phyloP scores from a whole-genome alignment of 1,140 invertebrate genomes.

The Drosophila quadrilineata region DNA sequence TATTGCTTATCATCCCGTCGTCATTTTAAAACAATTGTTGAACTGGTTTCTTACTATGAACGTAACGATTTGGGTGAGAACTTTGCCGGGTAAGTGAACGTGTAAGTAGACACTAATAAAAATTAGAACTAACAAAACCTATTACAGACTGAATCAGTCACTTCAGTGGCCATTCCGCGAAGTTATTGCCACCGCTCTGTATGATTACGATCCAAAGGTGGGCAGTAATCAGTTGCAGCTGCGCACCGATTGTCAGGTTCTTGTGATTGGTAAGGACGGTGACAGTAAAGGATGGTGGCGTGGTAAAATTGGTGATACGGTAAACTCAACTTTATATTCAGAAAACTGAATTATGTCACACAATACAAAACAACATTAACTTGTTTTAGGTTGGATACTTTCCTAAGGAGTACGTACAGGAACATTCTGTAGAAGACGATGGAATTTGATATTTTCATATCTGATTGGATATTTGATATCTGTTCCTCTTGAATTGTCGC shows the following conservation, averaged over 20 bases:
- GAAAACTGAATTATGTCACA: neutral
- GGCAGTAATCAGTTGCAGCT: slow-evolving; percentile 90
- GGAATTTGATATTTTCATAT: slow-evolving; percentile 82
- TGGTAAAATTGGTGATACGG: slow-evolving; percentile 86
- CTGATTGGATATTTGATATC: too few relatives aligned
- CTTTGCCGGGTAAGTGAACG: slow-evolving; percentile 87
- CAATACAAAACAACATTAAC: neutral
- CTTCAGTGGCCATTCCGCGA: slow-evolving; percentile 89
- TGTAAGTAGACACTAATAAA: neutral
- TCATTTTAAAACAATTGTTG: slow-evolving; percentile 93
- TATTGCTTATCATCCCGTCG: slow-evolving; percentile 94
- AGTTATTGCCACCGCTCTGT: slow-evolving; percentile 88
- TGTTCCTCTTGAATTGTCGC: too few relatives aligned
- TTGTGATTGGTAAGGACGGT: slow-evolving; percentile 89
- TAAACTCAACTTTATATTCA: slow-evolving; percentile 43
- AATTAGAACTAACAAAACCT: neutral
- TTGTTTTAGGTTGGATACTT: slow-evolving; percentile 83
- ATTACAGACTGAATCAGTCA: slow-evolving; percentile 86
- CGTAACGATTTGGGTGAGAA: slow-evolving; percentile 93
- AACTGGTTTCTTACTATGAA: slow-evolving; percentile 95
- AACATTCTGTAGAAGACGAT: slow-evolving; percentile 68
- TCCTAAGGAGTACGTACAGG: slow-evolving; percentile 85
- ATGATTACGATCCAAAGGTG: slow-evolving; percentile 86
- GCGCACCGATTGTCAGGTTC: slow-evolving; percentile 89
- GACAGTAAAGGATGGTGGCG: slow-evolving; percentile 92